These are phyloP conservation scores for Melinaea menophilus DNA, from an alignment of 2,888 invertebrate genomes.

Conservation along the genomic window DNA sequence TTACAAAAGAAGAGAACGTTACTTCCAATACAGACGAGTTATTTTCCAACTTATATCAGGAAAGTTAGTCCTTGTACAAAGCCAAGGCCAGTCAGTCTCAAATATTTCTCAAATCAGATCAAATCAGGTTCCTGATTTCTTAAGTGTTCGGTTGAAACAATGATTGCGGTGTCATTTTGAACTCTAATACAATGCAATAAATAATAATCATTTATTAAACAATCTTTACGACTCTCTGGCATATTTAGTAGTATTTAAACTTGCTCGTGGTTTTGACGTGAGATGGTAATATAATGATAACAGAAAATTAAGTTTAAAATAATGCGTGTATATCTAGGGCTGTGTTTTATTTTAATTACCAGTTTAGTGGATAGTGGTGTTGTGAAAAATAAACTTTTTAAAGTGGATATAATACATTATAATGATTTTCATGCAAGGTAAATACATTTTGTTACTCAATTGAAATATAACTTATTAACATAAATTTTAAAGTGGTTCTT, in stretches of 20 bases:
- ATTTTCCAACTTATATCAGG: not conserved
- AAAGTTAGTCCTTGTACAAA: not conserved
- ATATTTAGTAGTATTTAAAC: slow-evolving; percentile 30
- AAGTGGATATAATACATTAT: slow-evolving; percentile 76
- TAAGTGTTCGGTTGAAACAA: not conserved
- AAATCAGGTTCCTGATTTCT: not conserved
- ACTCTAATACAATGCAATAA: not conserved
- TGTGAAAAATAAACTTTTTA: slow-evolving; percentile 47
- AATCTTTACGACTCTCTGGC: slow-evolving; percentile 1
- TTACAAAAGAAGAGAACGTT: too few relatives aligned
- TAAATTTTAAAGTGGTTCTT: too few relatives aligned
- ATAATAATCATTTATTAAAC: not conserved
- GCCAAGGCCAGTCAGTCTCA: not conserved
- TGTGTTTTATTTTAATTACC: slow-evolving; percentile 13
- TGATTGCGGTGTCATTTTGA: not conserved
- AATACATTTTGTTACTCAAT: slow-evolving; percentile 31
- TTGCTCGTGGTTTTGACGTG: slow-evolving; percentile 23
- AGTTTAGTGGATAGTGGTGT: slow-evolving; percentile 14
- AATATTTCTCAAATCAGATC: too few relatives aligned
- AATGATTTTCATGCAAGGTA: slow-evolving; percentile 80
- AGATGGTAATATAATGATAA: slow-evolving; percentile 10
- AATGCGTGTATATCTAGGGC: slow-evolving; percentile 4
- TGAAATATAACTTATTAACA: too few relatives aligned
- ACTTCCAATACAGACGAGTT: not conserved
- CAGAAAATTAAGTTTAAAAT: slow-evolving; percentile 8